Conservation (phyloP, 2,113 vertebrate species). For the Gobius niger region DNA sequence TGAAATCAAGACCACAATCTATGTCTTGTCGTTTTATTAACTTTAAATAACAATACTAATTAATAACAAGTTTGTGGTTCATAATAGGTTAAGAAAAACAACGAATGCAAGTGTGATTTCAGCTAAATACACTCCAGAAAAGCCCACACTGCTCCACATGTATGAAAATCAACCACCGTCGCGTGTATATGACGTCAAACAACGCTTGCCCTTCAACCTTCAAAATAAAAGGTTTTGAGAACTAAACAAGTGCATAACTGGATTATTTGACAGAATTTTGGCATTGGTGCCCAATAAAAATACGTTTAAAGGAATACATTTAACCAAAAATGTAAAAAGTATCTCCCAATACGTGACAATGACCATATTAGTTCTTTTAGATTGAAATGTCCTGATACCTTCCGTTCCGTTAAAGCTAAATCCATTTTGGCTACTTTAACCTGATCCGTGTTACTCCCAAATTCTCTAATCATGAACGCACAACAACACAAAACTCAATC, state of each 20-base stretch:
- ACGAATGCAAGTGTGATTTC: not conserved
- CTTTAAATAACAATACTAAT: not conserved
- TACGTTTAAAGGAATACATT: not conserved
- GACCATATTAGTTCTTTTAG: not conserved
- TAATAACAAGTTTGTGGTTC: not conserved
- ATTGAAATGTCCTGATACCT: not conserved
- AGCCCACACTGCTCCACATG: conserved; percentile 11
- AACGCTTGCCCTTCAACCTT: not conserved
- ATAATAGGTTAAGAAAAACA: not conserved
- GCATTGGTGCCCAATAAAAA: not conserved
- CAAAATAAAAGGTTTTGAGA: conserved; percentile 14
- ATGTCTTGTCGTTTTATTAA: not conserved
- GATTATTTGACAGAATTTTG: not conserved
- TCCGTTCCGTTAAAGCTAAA: not conserved
- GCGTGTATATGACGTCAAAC: conserved; percentile 28
- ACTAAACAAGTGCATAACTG: not conserved
- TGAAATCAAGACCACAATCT: not conserved
- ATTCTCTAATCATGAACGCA: not conserved
- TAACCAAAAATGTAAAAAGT: not conserved
- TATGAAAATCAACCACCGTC: conserved; percentile 6
- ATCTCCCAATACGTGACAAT: no score
- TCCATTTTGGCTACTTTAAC: not conserved
- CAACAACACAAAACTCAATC: not conserved
- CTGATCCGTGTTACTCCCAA: not conserved
- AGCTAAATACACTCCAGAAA: not conserved